Evolutionary conservation across 2,888 invertebrate species (phyloP), one percentile per base, ranked within the genome.

Genomic region (Melitaea athalia): DNA sequence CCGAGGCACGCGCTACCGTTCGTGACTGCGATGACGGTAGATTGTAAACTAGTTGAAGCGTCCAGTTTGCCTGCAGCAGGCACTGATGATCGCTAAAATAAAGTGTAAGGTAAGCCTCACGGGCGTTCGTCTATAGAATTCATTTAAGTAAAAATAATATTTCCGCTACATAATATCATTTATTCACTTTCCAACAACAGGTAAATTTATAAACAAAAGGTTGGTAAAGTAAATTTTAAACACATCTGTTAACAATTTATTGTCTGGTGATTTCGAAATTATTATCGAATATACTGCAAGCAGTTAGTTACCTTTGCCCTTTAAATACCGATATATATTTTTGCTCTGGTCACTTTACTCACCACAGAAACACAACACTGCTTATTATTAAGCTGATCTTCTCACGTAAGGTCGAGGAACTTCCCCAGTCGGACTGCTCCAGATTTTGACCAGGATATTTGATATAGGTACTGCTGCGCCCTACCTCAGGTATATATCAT

Each of bases 1-100:
- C 45, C 33, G 31, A 67, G 60, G 60, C 64, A 72, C 64, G 71
- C 71, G 71, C 71, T 71, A 71, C 72, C 69, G 69, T 69, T 63
- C 69, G 71, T 69, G 73, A 69, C 71, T 67, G 52, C 50, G 71
- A 71, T 73, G 69, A 67, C 52, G 65, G 55, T 42, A 64, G 73
- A 71, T 71, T 59, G 59, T 47, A 50, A 68, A 66, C 59, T 55
- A 64, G 66, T 65, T 64, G 59, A 12, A 42, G 52, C 62, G 57
- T 52, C 17, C 24, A 43, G 50, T 63, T 68, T 52, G 63, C 67
- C 65, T 59, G 53, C 57, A 59, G 59, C 52, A 43, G 17, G 52
- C 59, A 43, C 11, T 49, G 33, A 55, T 50, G 45, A 64, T 57
- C 45, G 17, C 31, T 63, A 42, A 67, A 62, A 38, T 43, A 63